phyloP scores from a whole-genome alignment of 2,797 vertebrate genomes.

The Gallinago nigripennis region DNA sequence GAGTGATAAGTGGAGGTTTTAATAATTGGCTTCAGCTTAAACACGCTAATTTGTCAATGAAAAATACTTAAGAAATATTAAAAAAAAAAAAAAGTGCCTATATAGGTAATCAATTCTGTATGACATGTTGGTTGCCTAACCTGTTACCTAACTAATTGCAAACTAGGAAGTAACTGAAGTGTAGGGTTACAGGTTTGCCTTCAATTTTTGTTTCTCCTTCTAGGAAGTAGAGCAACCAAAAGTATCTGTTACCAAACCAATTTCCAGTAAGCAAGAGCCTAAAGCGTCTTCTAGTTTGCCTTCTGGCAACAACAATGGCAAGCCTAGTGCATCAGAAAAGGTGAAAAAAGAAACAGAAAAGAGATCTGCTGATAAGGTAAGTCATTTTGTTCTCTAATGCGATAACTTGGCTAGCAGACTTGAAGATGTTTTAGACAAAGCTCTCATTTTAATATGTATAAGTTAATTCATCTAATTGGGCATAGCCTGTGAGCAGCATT shows the following conservation, averaged over 20 bases:
- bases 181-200: background rate
- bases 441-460: background rate
- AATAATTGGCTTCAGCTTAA: background rate
- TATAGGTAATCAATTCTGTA: background rate
- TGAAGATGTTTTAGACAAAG: background rate
- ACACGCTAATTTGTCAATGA: background rate
- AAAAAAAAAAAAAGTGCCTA: rapidly evolving
- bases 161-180: background rate
- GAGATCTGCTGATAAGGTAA: slow-evolving; percentile 91
- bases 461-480: background rate
- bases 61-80: background rate
- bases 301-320: slow-evolving; percentile 85
- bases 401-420: background rate
- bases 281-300: slow-evolving; percentile 86
- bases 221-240: slow-evolving; percentile 91
- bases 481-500: background rate
- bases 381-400: background rate
- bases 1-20: background rate
- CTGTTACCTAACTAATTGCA: background rate
- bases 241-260: slow-evolving; percentile 84
- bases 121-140: background rate
- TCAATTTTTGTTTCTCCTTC: slow-evolving; percentile 10
- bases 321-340: slow-evolving; percentile 87
- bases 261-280: slow-evolving; percentile 88
- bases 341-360: slow-evolving; percentile 94